phyloP scores from a whole-genome alignment of 2,888 invertebrate species.

The Thymelicus acteon region DNA sequence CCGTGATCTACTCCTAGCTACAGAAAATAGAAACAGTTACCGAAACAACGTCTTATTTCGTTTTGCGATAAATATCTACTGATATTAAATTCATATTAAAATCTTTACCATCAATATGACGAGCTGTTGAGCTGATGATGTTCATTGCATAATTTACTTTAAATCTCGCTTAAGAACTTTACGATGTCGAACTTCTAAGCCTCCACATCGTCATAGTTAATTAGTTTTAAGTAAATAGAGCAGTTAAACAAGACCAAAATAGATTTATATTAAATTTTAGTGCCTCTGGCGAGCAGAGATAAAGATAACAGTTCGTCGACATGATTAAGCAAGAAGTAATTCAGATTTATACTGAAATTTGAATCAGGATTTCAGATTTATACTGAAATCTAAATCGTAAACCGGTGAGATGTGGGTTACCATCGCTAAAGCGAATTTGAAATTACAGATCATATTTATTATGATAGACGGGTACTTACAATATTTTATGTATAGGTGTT shows the following conservation, averaged over 20 bases:
- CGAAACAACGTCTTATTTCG: conserved; percentile 20
- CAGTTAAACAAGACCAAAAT: conserved; percentile 51
- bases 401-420: neutral
- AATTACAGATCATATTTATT: no score
- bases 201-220: neutral
- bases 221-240: conserved; percentile 50
- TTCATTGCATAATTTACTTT: no score
- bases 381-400: conserved; percentile 39
- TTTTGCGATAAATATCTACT: no score
- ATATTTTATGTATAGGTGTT: no score
- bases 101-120: no score
- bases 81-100: no score
- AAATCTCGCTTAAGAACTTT: no score
- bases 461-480: no score
- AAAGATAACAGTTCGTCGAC: conserved; percentile 59
- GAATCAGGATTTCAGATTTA: conserved; percentile 41
- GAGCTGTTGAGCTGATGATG: no score
- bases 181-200: no score
- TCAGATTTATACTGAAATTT: conserved; percentile 41
- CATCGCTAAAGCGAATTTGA: no score
- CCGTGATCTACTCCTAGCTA: conserved; percentile 62
- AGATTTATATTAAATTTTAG: conserved; percentile 51
- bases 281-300: conserved; percentile 52
- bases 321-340: conserved; percentile 45
- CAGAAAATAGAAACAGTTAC: conserved; percentile 46